Evolutionary conservation across 2,888 invertebrate species (phyloP).

Genomic region (Tipula lateralis): DNA sequence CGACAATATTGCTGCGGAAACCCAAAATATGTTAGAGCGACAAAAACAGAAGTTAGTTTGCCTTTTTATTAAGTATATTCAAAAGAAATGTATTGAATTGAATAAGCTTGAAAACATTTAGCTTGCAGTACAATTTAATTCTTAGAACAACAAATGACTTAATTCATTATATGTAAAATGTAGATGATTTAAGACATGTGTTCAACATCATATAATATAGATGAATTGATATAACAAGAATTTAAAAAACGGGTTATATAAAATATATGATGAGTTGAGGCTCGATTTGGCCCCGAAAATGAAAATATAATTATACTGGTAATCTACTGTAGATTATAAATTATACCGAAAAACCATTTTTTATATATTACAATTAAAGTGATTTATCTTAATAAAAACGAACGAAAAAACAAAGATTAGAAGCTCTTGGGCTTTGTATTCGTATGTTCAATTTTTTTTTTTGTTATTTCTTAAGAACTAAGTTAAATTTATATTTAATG

Average conservation of each 20-base stretch:
- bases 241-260: background rate
- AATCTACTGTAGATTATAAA: background rate
- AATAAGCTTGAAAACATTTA: background rate
- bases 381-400: background rate
- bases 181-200: background rate
- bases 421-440: background rate
- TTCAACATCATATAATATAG: background rate
- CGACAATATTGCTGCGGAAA: background rate
- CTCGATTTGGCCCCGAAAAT: background rate
- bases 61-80: background rate
- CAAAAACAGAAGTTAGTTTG: background rate
- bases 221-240: background rate
- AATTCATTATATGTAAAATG: background rate
- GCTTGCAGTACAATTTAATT: background rate
- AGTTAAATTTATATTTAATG: conserved; percentile 11
- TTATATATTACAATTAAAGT: conserved; percentile 1
- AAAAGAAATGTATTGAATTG: background rate
- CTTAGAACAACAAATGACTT: conserved; percentile 11
- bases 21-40: background rate
- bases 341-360: background rate
- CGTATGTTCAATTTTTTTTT: background rate
- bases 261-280: background rate
- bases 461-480: background rate
- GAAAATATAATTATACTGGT: background rate
- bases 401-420: background rate